phyloP scores from a whole-genome alignment of 2,113 vertebrate genomes.

The Mormyrus iriodes region DNA sequence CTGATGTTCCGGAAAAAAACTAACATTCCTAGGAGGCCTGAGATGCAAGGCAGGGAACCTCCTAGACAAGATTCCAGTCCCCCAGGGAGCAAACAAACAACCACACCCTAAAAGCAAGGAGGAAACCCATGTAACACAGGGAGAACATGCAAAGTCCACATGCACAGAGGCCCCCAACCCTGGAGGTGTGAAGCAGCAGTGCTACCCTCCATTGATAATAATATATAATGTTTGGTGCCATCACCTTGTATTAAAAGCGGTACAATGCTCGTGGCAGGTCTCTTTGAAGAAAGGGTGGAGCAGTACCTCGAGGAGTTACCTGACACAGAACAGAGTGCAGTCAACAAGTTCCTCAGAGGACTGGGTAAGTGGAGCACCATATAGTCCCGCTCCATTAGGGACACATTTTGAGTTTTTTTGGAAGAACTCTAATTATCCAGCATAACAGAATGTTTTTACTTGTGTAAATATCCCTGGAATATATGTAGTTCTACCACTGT shows the following conservation, averaged over 20 bases:
- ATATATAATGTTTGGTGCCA: background rate
- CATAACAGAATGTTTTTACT: background rate
- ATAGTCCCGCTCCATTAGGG: background rate
- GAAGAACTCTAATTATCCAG: background rate
- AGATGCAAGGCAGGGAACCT: background rate
- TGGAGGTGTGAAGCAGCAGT: background rate
- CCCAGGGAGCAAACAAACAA: background rate
- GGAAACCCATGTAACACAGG: background rate
- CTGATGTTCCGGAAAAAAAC: background rate
- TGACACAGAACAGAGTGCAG: constrained; percentile 93
- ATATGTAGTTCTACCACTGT: background rate
- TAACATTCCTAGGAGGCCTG: background rate
- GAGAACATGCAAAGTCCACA: background rate
- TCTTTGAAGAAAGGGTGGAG: constrained; percentile 92
- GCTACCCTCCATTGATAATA: background rate
- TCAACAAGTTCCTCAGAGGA: constrained; percentile 95
- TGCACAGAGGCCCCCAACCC: background rate
- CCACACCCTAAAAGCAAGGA: background rate
- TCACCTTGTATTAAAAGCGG: background rate
- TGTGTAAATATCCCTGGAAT: background rate
- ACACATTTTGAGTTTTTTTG: background rate
- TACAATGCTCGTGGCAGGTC: constrained; percentile 59
- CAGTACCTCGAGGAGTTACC: constrained; percentile 96
- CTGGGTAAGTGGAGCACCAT: constrained; percentile 71
- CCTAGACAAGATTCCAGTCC: background rate